Evolutionary conservation across 2,888 invertebrate genomes (phyloP).

Genomic region (Amitus sp.): DNA sequence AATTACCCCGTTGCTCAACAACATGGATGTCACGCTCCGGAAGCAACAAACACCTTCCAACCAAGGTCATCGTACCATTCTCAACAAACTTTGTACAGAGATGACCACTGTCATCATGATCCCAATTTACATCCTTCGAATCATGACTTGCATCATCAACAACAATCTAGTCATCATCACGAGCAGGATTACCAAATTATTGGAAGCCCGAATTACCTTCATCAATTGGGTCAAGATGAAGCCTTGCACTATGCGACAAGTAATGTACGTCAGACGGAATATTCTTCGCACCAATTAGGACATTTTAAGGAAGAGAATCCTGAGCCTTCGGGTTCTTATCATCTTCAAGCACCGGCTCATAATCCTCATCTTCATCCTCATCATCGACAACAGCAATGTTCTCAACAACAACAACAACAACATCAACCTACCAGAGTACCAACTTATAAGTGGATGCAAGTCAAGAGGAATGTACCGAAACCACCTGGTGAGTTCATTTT

Average conservation of each 20-base stretch:
- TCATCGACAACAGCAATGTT: slow-evolving; percentile 58
- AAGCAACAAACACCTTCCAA: slow-evolving; percentile 62
- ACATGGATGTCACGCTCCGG: slow-evolving; percentile 44
- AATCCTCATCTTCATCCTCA: slow-evolving; percentile 51
- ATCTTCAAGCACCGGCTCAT: slow-evolving; percentile 42
- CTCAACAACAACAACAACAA: slow-evolving; percentile 60
- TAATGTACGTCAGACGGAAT: slow-evolving; percentile 67
- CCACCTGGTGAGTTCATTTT: slow-evolving; percentile 79
- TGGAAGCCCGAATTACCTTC: slow-evolving; percentile 54
- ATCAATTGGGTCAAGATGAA: slow-evolving; percentile 48
- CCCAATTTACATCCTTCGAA: slow-evolving; percentile 46
- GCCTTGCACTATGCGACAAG: slow-evolving; percentile 55
- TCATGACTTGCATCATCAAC: slow-evolving; percentile 56
- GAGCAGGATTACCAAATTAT: slow-evolving; percentile 68
- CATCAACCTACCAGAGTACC: slow-evolving; percentile 77
- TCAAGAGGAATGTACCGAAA: slow-evolving; percentile 95
- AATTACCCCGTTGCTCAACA: slow-evolving; percentile 36
- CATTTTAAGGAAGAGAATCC: slow-evolving; percentile 73
- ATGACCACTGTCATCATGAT: slow-evolving; percentile 65
- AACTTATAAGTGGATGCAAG: slow-evolving; percentile 99
- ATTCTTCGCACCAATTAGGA: slow-evolving; percentile 66
- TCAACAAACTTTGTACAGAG: slow-evolving; percentile 54
- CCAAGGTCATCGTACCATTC: too few relatives aligned
- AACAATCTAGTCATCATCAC: slow-evolving; percentile 63
- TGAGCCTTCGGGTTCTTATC: slow-evolving; percentile 53